phyloP scores from a whole-genome alignment of 2,888 invertebrate species.

The Eudasyphora cyanicolor region DNA sequence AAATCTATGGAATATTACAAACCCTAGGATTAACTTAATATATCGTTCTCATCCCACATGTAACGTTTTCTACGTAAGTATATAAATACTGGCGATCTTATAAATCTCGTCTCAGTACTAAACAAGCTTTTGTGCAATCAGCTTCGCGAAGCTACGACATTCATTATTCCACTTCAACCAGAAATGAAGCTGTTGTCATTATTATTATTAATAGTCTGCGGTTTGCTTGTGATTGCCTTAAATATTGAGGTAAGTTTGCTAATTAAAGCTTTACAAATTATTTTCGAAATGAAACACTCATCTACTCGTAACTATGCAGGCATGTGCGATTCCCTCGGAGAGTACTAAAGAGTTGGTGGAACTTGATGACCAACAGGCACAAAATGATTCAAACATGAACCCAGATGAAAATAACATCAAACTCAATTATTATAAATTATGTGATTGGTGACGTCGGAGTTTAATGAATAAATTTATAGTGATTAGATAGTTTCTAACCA shows the following conservation, averaged over 20 bases:
- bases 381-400: background rate
- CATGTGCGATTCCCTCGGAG: background rate
- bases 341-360: background rate
- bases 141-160: too few species aligned
- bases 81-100: background rate
- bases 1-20: too few species aligned
- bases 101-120: background rate
- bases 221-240: background rate
- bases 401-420: background rate
- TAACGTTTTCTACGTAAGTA: background rate
- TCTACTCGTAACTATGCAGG: background rate
- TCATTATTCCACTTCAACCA: background rate
- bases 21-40: background rate
- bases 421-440: background rate
- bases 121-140: background rate
- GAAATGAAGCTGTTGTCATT: conserved; percentile 5
- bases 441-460: background rate
- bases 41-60: too few species aligned
- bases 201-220: background rate
- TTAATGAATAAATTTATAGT: too few species aligned
- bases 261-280: background rate
- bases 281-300: background rate
- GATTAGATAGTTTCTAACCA: too few species aligned
- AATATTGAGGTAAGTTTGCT: background rate
- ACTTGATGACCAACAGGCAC: background rate